These are phyloP conservation scores for Drosophila meridiana DNA, from an alignment of 2,888 invertebrate species.

Conservation along the genomic window DNA sequence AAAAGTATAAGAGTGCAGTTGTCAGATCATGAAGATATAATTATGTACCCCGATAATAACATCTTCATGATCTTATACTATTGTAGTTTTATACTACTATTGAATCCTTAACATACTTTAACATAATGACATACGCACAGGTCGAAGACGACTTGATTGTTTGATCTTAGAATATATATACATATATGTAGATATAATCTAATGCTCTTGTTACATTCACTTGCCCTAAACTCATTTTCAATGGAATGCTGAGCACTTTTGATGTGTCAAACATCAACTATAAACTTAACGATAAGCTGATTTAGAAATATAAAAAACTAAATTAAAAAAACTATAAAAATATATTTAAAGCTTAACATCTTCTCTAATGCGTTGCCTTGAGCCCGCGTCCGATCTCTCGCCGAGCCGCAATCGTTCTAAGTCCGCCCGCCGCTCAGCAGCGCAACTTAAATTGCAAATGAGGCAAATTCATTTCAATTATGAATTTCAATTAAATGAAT, in stretches of 20 bases:
- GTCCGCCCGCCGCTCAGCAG: background rate
- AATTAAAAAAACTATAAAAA: background rate
- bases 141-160: background rate
- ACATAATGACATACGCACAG: no score
- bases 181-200: background rate
- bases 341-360: background rate
- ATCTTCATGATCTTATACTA: background rate
- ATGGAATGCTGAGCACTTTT: background rate
- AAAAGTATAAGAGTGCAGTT: no score
- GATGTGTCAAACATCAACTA: background rate
- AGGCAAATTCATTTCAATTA: background rate
- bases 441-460: background rate
- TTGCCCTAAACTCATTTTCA: background rate
- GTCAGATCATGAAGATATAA: no score
- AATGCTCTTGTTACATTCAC: background rate
- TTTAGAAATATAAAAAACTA: background rate
- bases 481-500: background rate
- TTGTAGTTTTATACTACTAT: background rate
- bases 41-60: no score
- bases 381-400: background rate
- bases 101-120: background rate
- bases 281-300: background rate
- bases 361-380: slow-evolving; percentile 3
- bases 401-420: background rate
- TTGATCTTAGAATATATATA: background rate